Evolutionary conservation across 2,113 vertebrate species (phyloP).

Genomic region (Neomonachus schauinslandi): DNA sequence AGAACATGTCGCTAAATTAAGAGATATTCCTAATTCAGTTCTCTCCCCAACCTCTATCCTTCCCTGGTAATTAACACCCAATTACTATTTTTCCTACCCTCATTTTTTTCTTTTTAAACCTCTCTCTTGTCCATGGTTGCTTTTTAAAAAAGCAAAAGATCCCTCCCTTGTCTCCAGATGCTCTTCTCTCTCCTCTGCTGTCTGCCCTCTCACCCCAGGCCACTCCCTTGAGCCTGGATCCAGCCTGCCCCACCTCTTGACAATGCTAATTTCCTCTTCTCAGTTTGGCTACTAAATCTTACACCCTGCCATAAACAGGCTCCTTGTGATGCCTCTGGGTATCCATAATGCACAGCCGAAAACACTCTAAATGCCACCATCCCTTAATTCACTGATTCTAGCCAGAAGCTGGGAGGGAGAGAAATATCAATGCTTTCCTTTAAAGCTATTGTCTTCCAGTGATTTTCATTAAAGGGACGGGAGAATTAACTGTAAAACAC

Average conservation of each 20-base stretch:
- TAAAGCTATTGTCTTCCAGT: slow-evolving; percentile 53
- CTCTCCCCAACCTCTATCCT: neutral
- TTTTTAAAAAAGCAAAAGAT: slow-evolving; percentile 50
- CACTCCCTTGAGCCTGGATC: neutral
- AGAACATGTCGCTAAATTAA: neutral
- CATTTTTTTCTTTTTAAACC: neutral
- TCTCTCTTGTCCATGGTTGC: neutral
- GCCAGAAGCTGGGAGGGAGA: neutral
- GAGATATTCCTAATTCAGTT: slow-evolving; percentile 12
- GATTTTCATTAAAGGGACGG: slow-evolving; percentile 58
- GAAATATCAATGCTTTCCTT: slow-evolving; percentile 38
- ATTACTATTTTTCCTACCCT: neutral
- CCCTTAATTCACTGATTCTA: slow-evolving; percentile 43
- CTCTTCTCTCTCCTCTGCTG: neutral
- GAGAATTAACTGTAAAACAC: slow-evolving; percentile 1
- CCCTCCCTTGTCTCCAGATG: neutral
- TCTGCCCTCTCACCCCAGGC: slow-evolving; percentile 1
- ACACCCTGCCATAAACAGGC: neutral
- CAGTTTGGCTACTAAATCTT: slow-evolving; percentile 54
- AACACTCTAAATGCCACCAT: neutral
- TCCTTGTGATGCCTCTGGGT: slow-evolving; percentile 22
- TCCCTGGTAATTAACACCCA: neutral
- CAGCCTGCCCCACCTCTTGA: neutral
- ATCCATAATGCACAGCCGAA: neutral
- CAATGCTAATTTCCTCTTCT: slow-evolving; percentile 53